A percentile compares a stretch with the other conserved stretches of the same genome.
Conservation (phyloP, 2,113 vertebrate genomes). For the Neomonachus schauinslandi region DNA sequence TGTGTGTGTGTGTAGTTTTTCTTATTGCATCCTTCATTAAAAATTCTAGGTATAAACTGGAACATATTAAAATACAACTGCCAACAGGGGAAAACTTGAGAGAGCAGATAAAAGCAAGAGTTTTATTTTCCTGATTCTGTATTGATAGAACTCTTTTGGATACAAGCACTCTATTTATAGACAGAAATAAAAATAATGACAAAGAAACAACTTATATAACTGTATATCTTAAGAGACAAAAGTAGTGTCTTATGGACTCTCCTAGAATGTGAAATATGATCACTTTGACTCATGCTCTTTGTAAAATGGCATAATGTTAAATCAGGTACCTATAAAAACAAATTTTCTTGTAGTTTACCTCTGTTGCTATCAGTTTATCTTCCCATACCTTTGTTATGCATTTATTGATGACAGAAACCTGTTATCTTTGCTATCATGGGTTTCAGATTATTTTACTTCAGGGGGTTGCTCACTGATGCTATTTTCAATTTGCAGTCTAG, state of each 20-base stretch:
- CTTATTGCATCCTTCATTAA: neutral
- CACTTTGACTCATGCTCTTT: neutral
- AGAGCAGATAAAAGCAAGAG: neutral
- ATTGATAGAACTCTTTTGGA: neutral
- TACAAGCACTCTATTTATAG: neutral
- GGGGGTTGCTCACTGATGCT: conserved; percentile 1
- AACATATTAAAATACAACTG: neutral
- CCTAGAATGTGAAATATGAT: neutral
- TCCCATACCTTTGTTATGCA: neutral
- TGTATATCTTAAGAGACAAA: neutral
- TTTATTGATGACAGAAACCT: conserved; percentile 35
- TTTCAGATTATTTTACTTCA: conserved; percentile 61
- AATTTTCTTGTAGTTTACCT: neutral
- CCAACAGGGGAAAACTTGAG: neutral
- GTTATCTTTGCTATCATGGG: conserved; percentile 50
- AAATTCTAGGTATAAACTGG: neutral
- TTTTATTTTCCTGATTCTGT: neutral
- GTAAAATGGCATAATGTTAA: neutral
- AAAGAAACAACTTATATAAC: conserved; percentile 25
- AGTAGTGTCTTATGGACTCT: neutral
- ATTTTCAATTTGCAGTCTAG: conserved; percentile 55
- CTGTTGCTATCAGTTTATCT: neutral
- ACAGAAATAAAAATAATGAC: conserved; percentile 31
- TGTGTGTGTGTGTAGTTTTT: neutral
- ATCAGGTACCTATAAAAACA: neutral